A percentile compares a stretch with the other conserved stretches of the same genome.
phyloP scores from a whole-genome alignment of 1,140 invertebrate genomes.

The Pseudomyrmex pallidus region DNA sequence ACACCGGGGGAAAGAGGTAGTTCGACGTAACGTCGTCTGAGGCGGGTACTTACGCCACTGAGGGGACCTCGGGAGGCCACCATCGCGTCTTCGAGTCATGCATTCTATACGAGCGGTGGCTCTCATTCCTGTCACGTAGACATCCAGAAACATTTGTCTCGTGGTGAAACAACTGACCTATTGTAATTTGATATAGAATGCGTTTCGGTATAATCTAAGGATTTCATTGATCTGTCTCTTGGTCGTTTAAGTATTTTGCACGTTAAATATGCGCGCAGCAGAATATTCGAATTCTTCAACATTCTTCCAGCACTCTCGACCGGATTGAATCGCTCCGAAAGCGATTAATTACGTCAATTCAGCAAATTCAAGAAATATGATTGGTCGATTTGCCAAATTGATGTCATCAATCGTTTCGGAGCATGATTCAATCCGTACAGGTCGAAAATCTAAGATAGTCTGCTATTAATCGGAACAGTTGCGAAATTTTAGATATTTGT shows the following conservation, averaged over 20 bases:
- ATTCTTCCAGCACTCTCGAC: no score
- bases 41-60: slow-evolving; percentile 81
- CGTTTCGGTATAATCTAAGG: background rate
- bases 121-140: slow-evolving; percentile 69
- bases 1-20: slow-evolving; percentile 57
- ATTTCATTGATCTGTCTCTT: background rate
- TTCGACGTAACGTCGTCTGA: slow-evolving; percentile 74
- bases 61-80: slow-evolving; percentile 77
- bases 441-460: no score
- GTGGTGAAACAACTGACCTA: background rate
- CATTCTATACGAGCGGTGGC: slow-evolving; percentile 83
- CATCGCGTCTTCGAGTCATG: slow-evolving; percentile 82
- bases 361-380: no score
- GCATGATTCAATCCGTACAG: no score
- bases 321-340: no score
- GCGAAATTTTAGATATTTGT: background rate
- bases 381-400: background rate
- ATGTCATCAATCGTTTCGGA: background rate
- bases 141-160: background rate
- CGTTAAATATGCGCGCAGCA: background rate
- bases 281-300: background rate
- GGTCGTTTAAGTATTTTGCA: background rate
- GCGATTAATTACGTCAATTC: no score
- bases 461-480: no score
- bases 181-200: no score